Evolutionary conservation across 2,113 vertebrate genomes (phyloP).

Genomic region (Ciconia maguari): DNA sequence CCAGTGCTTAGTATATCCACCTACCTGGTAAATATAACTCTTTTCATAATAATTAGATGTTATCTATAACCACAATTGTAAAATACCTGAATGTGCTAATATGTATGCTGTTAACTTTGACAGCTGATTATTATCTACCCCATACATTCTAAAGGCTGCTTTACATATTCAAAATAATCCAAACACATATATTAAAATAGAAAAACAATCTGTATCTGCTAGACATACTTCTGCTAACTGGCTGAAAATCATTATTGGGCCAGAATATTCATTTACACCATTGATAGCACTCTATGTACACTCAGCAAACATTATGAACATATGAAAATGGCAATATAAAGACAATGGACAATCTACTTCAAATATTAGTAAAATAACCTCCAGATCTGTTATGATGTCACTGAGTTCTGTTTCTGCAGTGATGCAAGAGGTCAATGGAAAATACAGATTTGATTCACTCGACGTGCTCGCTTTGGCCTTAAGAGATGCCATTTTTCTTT

Average conservation of each 20-base stretch:
- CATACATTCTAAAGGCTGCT: background rate
- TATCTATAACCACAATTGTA: background rate
- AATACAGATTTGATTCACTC: slow-evolving; percentile 77
- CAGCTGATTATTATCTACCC: background rate
- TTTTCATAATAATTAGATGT: background rate
- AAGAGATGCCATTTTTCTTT: slow-evolving; percentile 82
- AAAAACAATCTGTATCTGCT: background rate
- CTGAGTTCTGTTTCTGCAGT: slow-evolving; percentile 89
- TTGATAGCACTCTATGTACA: background rate
- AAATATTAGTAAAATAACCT: slow-evolving; percentile 79
- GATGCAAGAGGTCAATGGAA: slow-evolving; percentile 87
- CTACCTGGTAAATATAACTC: background rate
- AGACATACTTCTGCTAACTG: background rate
- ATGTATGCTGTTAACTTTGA: background rate
- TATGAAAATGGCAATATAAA: background rate
- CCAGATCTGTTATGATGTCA: slow-evolving; percentile 86
- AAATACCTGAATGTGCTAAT: background rate
- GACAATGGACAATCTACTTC: background rate
- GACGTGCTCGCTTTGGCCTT: slow-evolving; percentile 74
- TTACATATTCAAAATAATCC: background rate
- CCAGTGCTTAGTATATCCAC: background rate
- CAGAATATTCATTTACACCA: background rate
- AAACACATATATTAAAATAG: background rate
- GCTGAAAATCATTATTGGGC: background rate
- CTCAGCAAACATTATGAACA: background rate